Conservation (phyloP, 2,113 vertebrate species). For the Capra hircus region DNA sequence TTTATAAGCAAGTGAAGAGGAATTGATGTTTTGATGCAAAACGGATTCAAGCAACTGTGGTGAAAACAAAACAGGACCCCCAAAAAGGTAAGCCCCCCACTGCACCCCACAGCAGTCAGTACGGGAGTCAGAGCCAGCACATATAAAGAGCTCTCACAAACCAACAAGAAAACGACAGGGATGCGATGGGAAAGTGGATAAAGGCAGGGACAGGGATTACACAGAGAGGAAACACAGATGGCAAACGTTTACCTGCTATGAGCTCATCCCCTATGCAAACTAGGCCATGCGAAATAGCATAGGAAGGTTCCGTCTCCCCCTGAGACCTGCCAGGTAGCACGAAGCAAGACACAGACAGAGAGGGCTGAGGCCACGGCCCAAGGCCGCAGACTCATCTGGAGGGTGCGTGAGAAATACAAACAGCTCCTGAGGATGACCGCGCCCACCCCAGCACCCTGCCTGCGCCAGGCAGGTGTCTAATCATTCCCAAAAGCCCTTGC, state of each 20-base stretch:
- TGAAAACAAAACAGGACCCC: neutral
- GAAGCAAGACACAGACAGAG: accelerated
- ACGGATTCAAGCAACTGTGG: neutral
- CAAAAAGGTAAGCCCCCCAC: no score
- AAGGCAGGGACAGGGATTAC: neutral
- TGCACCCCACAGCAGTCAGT: accelerated
- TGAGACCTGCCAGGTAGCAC: no score
- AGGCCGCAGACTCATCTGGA: neutral
- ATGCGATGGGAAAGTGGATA: accelerated
- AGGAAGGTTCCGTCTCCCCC: accelerated
- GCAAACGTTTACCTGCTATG: accelerated
- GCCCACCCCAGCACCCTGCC: neutral
- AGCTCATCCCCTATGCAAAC: neutral
- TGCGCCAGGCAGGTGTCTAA: no score
- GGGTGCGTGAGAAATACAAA: accelerated
- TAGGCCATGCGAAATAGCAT: neutral
- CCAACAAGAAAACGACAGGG: neutral
- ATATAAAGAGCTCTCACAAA: neutral
- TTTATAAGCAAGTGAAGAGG: neutral
- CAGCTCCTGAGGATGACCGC: accelerated
- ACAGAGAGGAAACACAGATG: no score
- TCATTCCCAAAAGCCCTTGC: neutral
- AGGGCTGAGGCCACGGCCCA: accelerated
- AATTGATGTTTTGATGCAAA: neutral
- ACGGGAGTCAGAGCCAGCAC: neutral